Evolutionary conservation across 1,140 invertebrate species (phyloP).

Genomic region (Musca vetustissima): DNA sequence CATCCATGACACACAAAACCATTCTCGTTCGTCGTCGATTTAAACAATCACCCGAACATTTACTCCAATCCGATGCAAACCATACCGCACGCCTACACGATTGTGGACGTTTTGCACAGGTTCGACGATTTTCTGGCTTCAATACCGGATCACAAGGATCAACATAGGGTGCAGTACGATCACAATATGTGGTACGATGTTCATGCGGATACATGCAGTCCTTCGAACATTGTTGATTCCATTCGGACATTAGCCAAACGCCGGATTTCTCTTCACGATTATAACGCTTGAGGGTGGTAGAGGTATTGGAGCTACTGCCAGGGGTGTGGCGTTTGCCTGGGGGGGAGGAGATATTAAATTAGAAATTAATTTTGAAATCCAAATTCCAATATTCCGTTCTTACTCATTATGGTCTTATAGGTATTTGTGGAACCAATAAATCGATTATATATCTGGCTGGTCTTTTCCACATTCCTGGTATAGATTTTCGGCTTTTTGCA

Average conservation of each 20-base stretch:
- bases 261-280: constrained; percentile 31
- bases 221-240: constrained; percentile 32
- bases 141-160: constrained; percentile 60
- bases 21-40: constrained; percentile 54
- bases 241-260: constrained; percentile 38
- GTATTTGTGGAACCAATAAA: constrained; percentile 20
- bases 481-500: constrained; percentile 30
- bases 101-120: constrained; percentile 59
- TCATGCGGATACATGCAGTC: constrained; percentile 29
- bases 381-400: background rate
- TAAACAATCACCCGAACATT: constrained; percentile 55
- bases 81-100: constrained; percentile 63
- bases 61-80: constrained; percentile 67
- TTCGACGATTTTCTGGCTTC: constrained; percentile 60
- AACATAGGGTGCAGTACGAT: constrained; percentile 45
- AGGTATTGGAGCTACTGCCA: background rate
- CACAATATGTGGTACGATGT: constrained; percentile 39
- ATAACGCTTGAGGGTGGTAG: constrained; percentile 21
- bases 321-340: constrained; percentile 7
- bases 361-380: background rate
- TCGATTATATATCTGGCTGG: constrained; percentile 13
- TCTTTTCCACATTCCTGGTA: constrained; percentile 19
- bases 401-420: constrained; percentile 23
- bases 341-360: background rate
- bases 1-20: constrained; percentile 57